Evolutionary conservation across 2,888 invertebrate genomes (phyloP), one percentile per base, ranked within the genome.

Genomic region (Chaitophorus viminalis): DNA sequence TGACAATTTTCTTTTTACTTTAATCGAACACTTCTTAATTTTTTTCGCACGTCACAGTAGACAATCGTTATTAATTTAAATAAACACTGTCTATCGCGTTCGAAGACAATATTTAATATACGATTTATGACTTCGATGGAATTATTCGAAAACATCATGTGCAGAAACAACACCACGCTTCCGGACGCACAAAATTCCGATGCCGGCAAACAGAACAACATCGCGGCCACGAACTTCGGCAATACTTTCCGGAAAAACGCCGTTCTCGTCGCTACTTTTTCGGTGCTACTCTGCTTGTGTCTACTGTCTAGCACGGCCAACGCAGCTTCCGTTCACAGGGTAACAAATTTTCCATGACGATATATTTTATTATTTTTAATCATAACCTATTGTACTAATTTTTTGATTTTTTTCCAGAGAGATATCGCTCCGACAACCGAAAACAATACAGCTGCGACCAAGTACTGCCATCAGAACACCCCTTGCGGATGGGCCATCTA

Each of bases 401-500:
- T 39, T 89, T 65, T 65, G 29, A 9, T 68, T 39, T 70, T 8
- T 14, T 76, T 72, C 1, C 82, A 89, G 87, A 70, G 85, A 29
- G 17, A 76, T 2, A 77, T 77, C 14, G 52, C 86, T 31, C 25
- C 81, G 3, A 54, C 18, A 18, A 60, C 31, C 17, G 81, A 86
- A 3, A 36, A 9, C 4, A 33, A 68, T 0, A 5, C 76, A 6
- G 29, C 25, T 8, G 65, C 65, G 29, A 4, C n/a, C 2, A 90
- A 90, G 89, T 89, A 89, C 74, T 92, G 92, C 89, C 90, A 91
- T 77, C 90, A 90, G 52, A 91, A 90, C 79, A 91, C 92, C 72
- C 93, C 94, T 4, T 94, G 94, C 90, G 94, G 94, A 75, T 94
- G 94, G 94, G 93, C 93, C 52, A 93, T 94, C 2, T 94, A 94